These are phyloP conservation scores for Astatotilapia flaviijosephi DNA, from an alignment of 2,113 vertebrate genomes.

Conservation along the genomic window DNA sequence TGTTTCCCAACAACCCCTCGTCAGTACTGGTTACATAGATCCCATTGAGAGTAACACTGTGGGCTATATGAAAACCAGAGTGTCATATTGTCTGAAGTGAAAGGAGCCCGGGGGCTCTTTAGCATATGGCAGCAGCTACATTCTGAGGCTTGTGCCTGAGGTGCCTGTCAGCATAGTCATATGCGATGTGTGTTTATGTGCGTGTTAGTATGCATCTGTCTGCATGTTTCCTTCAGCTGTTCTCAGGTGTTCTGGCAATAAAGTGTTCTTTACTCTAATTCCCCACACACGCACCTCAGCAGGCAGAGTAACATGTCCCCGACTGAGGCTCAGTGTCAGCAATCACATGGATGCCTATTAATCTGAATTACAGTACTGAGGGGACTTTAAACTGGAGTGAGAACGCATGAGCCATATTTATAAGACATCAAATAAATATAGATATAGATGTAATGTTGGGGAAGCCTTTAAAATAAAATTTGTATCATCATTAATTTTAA, in stretches of 20 bases:
- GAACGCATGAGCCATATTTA: neutral
- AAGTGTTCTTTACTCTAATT: constrained; percentile 23
- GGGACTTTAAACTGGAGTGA: neutral
- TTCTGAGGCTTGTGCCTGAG: constrained; percentile 3
- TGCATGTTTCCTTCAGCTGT: constrained; percentile 35
- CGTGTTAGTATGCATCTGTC: neutral
- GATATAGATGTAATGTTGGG: neutral
- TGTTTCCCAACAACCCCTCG: neutral
- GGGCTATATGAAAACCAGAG: constrained; percentile 23
- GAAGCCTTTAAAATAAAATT: neutral
- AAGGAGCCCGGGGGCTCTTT: constrained; percentile 47
- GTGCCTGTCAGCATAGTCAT: constrained; percentile 19
- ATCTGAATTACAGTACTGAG: constrained; percentile 11
- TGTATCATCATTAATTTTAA: neutral
- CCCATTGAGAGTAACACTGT: constrained; percentile 14
- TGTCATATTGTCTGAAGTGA: constrained; percentile 50
- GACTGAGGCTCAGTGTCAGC: constrained; percentile 15
- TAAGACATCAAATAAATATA: neutral
- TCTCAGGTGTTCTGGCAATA: constrained; percentile 34
- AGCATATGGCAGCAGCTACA: constrained; percentile 42
- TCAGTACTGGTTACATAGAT: neutral
- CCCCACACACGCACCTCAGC: neutral
- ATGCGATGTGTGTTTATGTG: neutral
- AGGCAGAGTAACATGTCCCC: neutral
- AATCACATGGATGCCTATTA: constrained; percentile 21